phyloP scores from a whole-genome alignment of 2,113 vertebrate species.

The Microcebus lehilahytsara region DNA sequence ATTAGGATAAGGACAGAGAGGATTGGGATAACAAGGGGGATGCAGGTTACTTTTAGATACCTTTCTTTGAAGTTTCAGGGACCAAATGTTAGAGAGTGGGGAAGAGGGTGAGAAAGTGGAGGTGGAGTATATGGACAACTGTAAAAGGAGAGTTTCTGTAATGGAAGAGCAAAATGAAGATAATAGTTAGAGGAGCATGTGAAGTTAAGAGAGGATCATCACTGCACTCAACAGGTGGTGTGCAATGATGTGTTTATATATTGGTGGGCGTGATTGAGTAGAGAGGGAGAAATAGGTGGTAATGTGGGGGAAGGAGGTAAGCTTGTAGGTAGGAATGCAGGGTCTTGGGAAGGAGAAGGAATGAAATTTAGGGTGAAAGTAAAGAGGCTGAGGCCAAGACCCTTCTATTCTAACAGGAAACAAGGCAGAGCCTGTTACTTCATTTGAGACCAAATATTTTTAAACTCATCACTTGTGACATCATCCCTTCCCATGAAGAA shows the following conservation, averaged over 20 bases:
- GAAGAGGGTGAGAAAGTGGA: not conserved
- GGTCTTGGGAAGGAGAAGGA: not conserved
- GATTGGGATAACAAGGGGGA: not conserved
- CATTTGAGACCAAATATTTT: not conserved
- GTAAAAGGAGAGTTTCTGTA: not conserved
- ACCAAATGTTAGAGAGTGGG: not conserved
- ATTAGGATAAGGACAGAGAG: not conserved
- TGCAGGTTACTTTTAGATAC: not conserved
- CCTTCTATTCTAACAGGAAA: not conserved
- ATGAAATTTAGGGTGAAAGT: not conserved
- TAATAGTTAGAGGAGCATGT: not conserved
- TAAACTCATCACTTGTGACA: not conserved
- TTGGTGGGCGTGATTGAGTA: not conserved
- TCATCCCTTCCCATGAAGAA: not conserved
- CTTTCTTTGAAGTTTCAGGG: not conserved
- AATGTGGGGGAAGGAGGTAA: not conserved
- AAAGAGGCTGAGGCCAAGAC: not conserved
- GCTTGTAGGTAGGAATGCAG: not conserved
- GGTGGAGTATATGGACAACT: not conserved
- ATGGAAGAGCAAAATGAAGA: not conserved
- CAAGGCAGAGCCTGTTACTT: not conserved
- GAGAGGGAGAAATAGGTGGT: not conserved
- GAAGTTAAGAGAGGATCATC: not conserved
- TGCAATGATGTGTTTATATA: not conserved
- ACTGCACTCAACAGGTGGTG: accelerated